A percentile compares a stretch with the other conserved stretches of the same genome.
These are phyloP conservation scores for Saguinus midas DNA, from an alignment of 2,113 vertebrate species.

Conservation along the genomic window DNA sequence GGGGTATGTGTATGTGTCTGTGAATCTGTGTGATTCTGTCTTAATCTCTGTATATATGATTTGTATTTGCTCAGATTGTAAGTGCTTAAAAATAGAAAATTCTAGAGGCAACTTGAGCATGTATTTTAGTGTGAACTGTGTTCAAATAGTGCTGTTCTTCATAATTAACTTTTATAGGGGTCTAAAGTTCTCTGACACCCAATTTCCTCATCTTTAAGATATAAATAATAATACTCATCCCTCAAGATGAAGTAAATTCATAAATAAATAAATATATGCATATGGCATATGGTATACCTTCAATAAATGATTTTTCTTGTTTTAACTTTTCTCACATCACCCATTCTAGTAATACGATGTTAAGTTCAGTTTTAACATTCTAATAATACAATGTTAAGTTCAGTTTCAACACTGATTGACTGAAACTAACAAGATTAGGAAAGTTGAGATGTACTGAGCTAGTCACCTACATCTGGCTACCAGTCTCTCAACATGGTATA, in stretches of 20 bases:
- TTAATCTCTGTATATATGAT: neutral
- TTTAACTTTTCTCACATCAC: neutral
- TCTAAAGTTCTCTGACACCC: neutral
- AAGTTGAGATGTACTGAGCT: neutral
- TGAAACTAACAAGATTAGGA: neutral
- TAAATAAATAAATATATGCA: neutral
- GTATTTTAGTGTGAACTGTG: neutral
- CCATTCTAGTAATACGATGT: neutral
- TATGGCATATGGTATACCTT: neutral
- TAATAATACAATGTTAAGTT: neutral
- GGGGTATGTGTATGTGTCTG: neutral
- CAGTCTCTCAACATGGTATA: neutral
- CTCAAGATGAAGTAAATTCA: neutral
- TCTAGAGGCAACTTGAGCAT: neutral
- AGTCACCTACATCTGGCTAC: neutral
- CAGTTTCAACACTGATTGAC: neutral
- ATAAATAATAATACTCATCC: neutral
- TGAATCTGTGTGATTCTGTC: neutral
- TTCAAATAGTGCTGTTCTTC: neutral
- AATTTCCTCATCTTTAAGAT: slow-evolving; percentile 11
- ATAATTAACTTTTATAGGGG: neutral
- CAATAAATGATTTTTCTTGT: neutral
- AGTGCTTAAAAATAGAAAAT: neutral
- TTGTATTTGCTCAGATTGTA: neutral
- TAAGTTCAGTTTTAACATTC: neutral